Evolutionary conservation across 2,113 vertebrate species (phyloP), one percentile per base, ranked within the genome.

Genomic region (Rhineura floridana): DNA sequence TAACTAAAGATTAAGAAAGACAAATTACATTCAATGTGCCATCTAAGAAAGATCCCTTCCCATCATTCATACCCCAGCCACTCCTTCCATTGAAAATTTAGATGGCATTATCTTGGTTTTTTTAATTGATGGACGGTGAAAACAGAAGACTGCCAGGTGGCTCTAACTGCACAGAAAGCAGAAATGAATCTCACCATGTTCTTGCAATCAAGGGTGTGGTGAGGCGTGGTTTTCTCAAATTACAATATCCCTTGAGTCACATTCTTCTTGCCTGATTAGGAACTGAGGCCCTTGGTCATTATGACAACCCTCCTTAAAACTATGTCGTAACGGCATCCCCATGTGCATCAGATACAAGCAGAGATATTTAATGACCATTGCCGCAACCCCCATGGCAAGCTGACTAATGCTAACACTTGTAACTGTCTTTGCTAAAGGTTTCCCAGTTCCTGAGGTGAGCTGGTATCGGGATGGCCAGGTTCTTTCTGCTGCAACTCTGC

Each of bases 391-490:
- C 48, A n/a, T 4, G 1, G 13, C 13, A 42, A 48, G 4, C 42
- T 84, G 65, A 36, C 1, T 76, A 52, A 81, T 21, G 8, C 36
- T 25, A 36, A 59, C 52, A 1, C 13, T 90, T 89, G 6, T 80
- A 9, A 46, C 75, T 42, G 70, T 52, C 7, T 44, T 48, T 39
- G 1, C 83, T 87, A 6, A 84, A 99, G 99, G 99, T 97, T 97
- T 96, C 94, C 99, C 99, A 97, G 98, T 99, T 99, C 99, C 99
- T 96, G 99, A 99, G 97, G 99, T 99, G 98, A 99, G 97, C 98
- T 99, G 99, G 99, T 99, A 98, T 96, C 97, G 98, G 97, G 99
- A 99, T 98, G 99, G 99, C 97, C 99, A 99, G 99, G 98, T 98
- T 95, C 97, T 99, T 94, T 98, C 99, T 80, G 91, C 98, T 96